These are phyloP conservation scores for Ispidina picta DNA, from an alignment of 2,797 vertebrate genomes.

Conservation along the genomic window DNA sequence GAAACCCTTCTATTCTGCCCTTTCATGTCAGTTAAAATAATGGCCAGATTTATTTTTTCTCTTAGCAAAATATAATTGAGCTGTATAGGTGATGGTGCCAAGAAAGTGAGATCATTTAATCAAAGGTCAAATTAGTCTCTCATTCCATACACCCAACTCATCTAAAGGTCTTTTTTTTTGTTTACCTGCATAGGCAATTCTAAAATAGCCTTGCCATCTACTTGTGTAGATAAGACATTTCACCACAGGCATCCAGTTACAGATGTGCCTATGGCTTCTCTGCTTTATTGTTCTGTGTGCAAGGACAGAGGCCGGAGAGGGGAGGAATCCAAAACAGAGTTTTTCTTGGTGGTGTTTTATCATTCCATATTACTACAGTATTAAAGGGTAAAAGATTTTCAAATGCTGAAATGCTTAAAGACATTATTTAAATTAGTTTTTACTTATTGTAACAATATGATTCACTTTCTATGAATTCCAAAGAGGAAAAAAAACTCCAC, in stretches of 20 bases:
- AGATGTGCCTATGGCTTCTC: not conserved
- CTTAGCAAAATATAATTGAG: slow-evolving; percentile 59
- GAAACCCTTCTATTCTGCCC: slow-evolving; percentile 58
- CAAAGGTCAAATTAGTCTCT: slow-evolving; percentile 67
- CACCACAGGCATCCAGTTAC: not conserved
- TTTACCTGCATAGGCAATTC: slow-evolving; percentile 35
- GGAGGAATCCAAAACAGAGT: not conserved
- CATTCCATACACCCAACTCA: slow-evolving; percentile 32
- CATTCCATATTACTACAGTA: not conserved
- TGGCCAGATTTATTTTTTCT: slow-evolving; percentile 56
- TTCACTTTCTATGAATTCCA: not conserved
- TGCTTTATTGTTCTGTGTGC: slow-evolving; percentile 30
- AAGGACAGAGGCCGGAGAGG: not conserved
- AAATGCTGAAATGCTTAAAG: not conserved
- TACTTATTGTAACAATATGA: not conserved
- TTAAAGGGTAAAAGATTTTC: not conserved
- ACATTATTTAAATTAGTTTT: not conserved
- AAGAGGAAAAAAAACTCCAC: not conserved
- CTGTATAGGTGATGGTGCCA: slow-evolving; percentile 41
- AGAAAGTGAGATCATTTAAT: slow-evolving; percentile 58
- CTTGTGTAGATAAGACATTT: slow-evolving; percentile 14
- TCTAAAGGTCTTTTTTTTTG: slow-evolving; percentile 35
- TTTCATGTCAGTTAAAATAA: slow-evolving; percentile 75
- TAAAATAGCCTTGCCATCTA: not conserved
- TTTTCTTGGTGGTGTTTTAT: not conserved